These are phyloP conservation scores for Merodon equestris DNA, from an alignment of 2,888 invertebrate genomes.

Conservation along the genomic window DNA sequence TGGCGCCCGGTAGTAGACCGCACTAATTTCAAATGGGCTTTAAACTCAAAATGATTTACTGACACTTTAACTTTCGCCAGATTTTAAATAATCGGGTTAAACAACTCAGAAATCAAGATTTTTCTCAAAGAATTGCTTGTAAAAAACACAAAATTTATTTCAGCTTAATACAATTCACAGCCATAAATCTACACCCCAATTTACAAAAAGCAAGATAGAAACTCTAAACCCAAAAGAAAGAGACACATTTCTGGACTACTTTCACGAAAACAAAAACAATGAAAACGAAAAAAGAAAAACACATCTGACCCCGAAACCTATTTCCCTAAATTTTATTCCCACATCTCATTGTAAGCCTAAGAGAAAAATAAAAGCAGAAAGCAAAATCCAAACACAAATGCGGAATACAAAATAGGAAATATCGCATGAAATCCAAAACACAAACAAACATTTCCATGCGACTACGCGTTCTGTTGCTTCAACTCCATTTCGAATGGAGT, in stretches of 20 bases:
- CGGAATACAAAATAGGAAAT: slow-evolving; percentile 10
- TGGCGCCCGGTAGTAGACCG: too few relatives aligned
- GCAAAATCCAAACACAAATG: slow-evolving; percentile 10
- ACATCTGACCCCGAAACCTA: slow-evolving; percentile 59
- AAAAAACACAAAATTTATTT: too few relatives aligned
- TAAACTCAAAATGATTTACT: too few relatives aligned
- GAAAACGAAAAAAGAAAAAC: too few relatives aligned
- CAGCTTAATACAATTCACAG: slow-evolving; percentile 20
- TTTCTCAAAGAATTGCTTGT: too few relatives aligned
- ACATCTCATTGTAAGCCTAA: slow-evolving; percentile 24
- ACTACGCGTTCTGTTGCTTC: not conserved
- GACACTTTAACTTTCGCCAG: too few relatives aligned
- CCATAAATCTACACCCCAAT: slow-evolving; percentile 35
- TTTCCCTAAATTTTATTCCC: slow-evolving; percentile 43
- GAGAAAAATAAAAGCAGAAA: not conserved
- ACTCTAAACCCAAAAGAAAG: slow-evolving; percentile 1
- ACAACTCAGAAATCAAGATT: too few relatives aligned
- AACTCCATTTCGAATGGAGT: slow-evolving; percentile 22
- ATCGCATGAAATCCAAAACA: too few relatives aligned
- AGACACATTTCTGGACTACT: slow-evolving; percentile 10
- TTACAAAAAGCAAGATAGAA: slow-evolving; percentile 19
- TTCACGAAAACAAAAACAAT: slow-evolving; percentile 24
- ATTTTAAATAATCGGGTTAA: too few relatives aligned
- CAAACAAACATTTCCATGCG: not conserved
- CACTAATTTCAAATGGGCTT: too few relatives aligned